Percentiles rank a stretch among this genome's conserved stretches.
Evolutionary conservation across 2,888 invertebrate genomes (phyloP).

Genomic region (Dioctria rufipes): DNA sequence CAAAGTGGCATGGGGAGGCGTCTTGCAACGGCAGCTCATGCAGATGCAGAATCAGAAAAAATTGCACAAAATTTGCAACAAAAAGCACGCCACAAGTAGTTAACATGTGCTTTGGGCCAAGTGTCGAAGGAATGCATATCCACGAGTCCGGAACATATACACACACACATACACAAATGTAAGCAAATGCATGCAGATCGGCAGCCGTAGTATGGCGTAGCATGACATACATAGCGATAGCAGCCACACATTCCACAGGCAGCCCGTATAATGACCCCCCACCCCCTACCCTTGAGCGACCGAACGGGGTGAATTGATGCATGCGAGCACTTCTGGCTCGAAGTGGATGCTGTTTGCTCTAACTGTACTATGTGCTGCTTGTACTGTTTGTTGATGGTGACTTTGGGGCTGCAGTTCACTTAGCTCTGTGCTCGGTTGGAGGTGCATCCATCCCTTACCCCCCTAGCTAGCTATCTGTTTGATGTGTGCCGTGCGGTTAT

Average conservation of each 20-base stretch:
- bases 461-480: slow-evolving; percentile 47
- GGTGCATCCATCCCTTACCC: slow-evolving; percentile 28
- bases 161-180: neutral
- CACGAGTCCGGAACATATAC: slow-evolving; percentile 5
- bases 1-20: slow-evolving; percentile 1
- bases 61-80: slow-evolving; percentile 47
- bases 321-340: slow-evolving; percentile 42
- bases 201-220: too few relatives aligned
- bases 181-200: neutral
- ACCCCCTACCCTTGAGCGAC: neutral
- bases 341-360: slow-evolving; percentile 49
- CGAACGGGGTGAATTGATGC: slow-evolving; percentile 44
- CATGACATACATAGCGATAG: neutral
- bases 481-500: slow-evolving; percentile 56
- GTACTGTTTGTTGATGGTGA: slow-evolving; percentile 37
- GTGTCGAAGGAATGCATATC: slow-evolving; percentile 51
- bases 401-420: slow-evolving; percentile 40
- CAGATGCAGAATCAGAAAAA: slow-evolving; percentile 38
- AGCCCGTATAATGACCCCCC: slow-evolving; percentile 27
- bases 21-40: slow-evolving; percentile 15
- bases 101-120: slow-evolving; percentile 53
- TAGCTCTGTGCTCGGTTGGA: neutral
- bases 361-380: neutral
- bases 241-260: slow-evolving; percentile 24
- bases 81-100: slow-evolving; percentile 52